A percentile compares a stretch with the other conserved stretches of the same genome.
Evolutionary conservation across 2,797 vertebrate genomes (phyloP).

Genomic region (Hoplostethus atlanticus): DNA sequence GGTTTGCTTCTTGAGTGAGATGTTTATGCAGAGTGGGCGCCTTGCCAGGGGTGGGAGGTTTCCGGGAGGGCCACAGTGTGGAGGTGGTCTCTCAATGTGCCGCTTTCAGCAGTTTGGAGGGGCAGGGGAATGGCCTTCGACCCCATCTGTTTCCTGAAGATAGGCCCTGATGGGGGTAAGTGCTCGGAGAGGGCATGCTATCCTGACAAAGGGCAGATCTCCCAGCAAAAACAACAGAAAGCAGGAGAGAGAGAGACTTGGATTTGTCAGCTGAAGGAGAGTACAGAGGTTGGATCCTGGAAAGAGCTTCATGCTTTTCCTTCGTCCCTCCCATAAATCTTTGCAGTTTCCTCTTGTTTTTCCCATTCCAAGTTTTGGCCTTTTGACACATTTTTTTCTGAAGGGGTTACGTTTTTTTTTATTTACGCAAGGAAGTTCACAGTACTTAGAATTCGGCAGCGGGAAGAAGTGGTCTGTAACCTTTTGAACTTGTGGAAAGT

Average conservation of each 20-base stretch:
- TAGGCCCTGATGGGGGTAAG: conserved; percentile 91
- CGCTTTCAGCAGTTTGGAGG: conserved; percentile 95
- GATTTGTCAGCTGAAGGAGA: conserved; percentile 80
- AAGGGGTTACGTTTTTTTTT: conserved; percentile 83
- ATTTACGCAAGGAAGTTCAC: conserved; percentile 94
- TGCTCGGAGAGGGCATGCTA: conserved; percentile 88
- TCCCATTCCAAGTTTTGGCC: conserved; percentile 92
- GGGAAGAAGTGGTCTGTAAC: conserved; percentile 94
- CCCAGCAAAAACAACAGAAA: conserved; percentile 79
- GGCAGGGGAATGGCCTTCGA: conserved; percentile 96
- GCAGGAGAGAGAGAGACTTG: conserved; percentile 66
- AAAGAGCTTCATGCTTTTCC: conserved; percentile 84
- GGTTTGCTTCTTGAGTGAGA: conserved; percentile 86
- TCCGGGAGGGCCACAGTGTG: conserved; percentile 88
- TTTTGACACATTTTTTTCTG: conserved; percentile 87
- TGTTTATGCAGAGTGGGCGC: conserved; percentile 88
- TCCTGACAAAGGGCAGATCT: conserved; percentile 86
- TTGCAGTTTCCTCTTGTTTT: conserved; percentile 92
- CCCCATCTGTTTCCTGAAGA: conserved; percentile 99
- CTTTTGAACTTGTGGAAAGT: conserved; percentile 91
- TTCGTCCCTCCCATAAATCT: conserved; percentile 90
- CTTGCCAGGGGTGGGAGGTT: conserved; percentile 94
- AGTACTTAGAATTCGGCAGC: conserved; percentile 84
- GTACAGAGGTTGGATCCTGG: conserved; percentile 79
- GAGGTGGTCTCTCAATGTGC: conserved; percentile 94